Percentiles rank a stretch among this genome's conserved stretches.
Evolutionary conservation across 1,140 invertebrate genomes (phyloP).

Genomic region (Polypedilum vanderplanki): DNA sequence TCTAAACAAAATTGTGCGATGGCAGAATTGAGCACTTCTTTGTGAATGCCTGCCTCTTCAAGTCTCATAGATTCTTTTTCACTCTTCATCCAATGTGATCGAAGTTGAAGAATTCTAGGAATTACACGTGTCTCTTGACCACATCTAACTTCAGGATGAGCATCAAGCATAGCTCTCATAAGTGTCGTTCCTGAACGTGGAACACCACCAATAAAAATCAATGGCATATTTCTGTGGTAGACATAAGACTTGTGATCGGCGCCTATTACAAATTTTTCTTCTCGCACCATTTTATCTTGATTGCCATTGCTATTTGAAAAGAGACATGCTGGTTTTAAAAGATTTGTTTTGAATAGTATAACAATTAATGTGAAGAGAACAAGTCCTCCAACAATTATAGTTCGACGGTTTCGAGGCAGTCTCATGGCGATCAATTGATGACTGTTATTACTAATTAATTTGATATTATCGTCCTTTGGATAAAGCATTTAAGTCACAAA

Average conservation of each 20-base stretch:
- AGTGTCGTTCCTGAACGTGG: conserved; percentile 94
- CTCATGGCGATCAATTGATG: not conserved
- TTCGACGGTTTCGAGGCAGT: conserved; percentile 10
- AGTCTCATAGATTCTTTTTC: conserved; percentile 82
- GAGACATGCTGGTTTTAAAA: not conserved
- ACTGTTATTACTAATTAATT: conserved; percentile 22
- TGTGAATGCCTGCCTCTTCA: conserved; percentile 88
- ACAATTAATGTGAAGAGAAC: not conserved
- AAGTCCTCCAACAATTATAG: not conserved
- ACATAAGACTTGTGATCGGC: conserved; percentile 57
- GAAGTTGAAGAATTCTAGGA: conserved; percentile 85
- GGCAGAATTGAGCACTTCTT: conserved; percentile 87
- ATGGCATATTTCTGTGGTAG: conserved; percentile 79
- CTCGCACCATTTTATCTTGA: not conserved
- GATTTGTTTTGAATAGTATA: not conserved
- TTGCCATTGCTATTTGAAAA: not conserved
- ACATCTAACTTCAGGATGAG: conserved; percentile 95
- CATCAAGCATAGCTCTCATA: conserved; percentile 96
- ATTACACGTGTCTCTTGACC: conserved; percentile 97
- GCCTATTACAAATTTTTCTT: conserved; percentile 50
- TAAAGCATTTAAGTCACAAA: not conserved
- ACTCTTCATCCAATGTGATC: conserved; percentile 87
- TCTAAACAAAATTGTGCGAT: conserved; percentile 95
- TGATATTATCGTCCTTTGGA: conserved; percentile 23
- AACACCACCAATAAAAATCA: conserved; percentile 96